Evolutionary conservation across 2,113 vertebrate species (phyloP), one percentile per base, ranked within the genome.

Genomic region (Eurystomus gularis): DNA sequence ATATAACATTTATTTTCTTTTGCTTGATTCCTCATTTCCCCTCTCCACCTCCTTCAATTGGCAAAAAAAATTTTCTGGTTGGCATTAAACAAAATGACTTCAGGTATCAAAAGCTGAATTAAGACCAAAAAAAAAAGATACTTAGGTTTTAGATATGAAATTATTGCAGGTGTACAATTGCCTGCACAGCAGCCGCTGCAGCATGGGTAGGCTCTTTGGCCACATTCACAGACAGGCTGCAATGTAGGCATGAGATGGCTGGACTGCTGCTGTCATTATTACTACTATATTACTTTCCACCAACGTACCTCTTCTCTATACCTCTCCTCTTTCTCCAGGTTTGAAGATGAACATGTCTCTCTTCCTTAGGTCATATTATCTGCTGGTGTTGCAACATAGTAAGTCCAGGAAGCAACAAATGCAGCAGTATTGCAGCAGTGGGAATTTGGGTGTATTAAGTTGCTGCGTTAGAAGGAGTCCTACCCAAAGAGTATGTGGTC

Each of bases 21-120:
- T 70, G 7, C 82, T 76, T 83, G 25, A 46, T 86, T 86, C 76
- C 39, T 88, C 60, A 64, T 68, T 90, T 95, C 25, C 8, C 28
- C 55, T 83, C 58, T 92, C 76, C 68, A 86, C 76, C 82, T 92
- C 69, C 90, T 96, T 92, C 57, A 78, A 28, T 7, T 90, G 76
- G 92, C 88, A 96, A 93, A 90, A 60, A 82, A 35, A 61, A 72
- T 57, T 80, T 93, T 88, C 51, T 78, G 29, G 7, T 66, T 94
- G 71, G 64, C 71, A 31, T 86, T 86, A 92, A 90, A 83, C 68
- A 73, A n/a, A 52, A 55, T 13, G 13, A 61, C 54, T 96, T 77
- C 33, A 80, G 60, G 37, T 88, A 33, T 71, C 49, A 57, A 94
- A 70, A 23, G 20, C 55, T 75, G 71, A 78, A 52, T 77, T 92